These are phyloP conservation scores for Pristionchus arcanus DNA, from an alignment of 2,888 invertebrate genomes.

Conservation along the genomic window DNA sequence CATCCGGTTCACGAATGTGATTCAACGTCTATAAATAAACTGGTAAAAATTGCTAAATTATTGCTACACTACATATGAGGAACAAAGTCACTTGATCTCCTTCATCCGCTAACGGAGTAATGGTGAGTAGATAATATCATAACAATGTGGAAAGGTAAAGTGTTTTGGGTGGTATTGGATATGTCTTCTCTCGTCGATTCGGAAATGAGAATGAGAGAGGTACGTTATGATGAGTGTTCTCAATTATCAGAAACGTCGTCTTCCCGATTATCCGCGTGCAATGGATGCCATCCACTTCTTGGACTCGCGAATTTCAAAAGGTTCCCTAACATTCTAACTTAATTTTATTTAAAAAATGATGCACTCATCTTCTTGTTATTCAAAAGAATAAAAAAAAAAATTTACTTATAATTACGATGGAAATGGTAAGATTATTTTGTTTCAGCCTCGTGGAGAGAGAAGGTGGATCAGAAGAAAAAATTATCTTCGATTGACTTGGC, in stretches of 20 bases:
- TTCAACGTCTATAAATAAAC: no score
- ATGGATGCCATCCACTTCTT: constrained; percentile 27
- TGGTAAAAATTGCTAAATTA: no score
- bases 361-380: background rate
- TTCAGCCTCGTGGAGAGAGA: constrained; percentile 16
- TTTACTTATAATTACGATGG: background rate
- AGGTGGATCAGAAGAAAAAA: background rate
- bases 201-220: constrained; percentile 18
- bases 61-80: no score
- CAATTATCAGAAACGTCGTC: constrained; percentile 37
- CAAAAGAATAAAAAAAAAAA: background rate
- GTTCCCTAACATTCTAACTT: background rate
- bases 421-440: background rate
- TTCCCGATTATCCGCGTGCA: constrained; percentile 44
- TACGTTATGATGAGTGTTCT: background rate
- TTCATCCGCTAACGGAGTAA: no score
- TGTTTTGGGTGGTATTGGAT: background rate
- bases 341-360: background rate
- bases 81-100: no score
- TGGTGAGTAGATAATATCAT: background rate
- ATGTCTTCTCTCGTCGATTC: background rate
- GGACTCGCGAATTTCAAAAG: background rate
- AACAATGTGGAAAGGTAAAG: background rate
- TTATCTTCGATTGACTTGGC: background rate
- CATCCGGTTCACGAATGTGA: no score